phyloP scores from a whole-genome alignment of 2,888 invertebrate species.

The Drosophila gaucha region DNA sequence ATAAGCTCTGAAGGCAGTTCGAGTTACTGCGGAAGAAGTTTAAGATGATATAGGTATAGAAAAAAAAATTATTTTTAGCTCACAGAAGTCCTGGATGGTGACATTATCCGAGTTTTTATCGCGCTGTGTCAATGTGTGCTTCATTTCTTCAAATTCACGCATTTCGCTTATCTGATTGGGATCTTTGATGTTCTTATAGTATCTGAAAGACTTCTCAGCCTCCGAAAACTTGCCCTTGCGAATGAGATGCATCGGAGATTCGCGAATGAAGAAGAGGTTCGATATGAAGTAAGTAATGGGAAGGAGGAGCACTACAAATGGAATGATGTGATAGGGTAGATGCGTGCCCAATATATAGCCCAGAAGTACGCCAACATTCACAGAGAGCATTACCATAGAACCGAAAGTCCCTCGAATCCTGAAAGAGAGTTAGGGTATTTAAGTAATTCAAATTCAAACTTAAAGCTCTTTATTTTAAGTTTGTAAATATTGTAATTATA shows the following conservation, averaged over 20 bases:
- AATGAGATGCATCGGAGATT: conserved; percentile 80
- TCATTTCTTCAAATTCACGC: conserved; percentile 66
- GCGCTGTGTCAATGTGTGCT: conserved; percentile 49
- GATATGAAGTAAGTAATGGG: conserved; percentile 70
- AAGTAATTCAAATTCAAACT: too few species aligned
- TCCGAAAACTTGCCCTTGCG: conserved; percentile 55
- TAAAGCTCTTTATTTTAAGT: too few species aligned
- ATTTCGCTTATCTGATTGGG: conserved; percentile 36
- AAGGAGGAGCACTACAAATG: conserved; percentile 65
- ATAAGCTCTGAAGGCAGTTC: conserved; percentile 67
- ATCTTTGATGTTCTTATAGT: conserved; percentile 75
- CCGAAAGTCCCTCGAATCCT: conserved; percentile 82
- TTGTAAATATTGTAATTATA: background rate
- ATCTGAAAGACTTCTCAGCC: conserved; percentile 77
- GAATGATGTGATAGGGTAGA: conserved; percentile 71
- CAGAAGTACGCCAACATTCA: conserved; percentile 78
- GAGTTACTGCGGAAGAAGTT: conserved; percentile 57
- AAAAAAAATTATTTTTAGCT: conserved; percentile 13
- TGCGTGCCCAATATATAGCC: conserved; percentile 80
- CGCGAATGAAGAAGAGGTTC: conserved; percentile 66
- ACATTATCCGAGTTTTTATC: conserved; percentile 32
- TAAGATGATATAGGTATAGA: background rate
- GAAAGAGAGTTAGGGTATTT: conserved; percentile 16
- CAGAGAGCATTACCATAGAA: conserved; percentile 76
- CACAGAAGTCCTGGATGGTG: conserved; percentile 68